A percentile compares a stretch with the other conserved stretches of the same genome.
Conservation (phyloP, 1,140 invertebrate species). For the Amyelois transitella region DNA sequence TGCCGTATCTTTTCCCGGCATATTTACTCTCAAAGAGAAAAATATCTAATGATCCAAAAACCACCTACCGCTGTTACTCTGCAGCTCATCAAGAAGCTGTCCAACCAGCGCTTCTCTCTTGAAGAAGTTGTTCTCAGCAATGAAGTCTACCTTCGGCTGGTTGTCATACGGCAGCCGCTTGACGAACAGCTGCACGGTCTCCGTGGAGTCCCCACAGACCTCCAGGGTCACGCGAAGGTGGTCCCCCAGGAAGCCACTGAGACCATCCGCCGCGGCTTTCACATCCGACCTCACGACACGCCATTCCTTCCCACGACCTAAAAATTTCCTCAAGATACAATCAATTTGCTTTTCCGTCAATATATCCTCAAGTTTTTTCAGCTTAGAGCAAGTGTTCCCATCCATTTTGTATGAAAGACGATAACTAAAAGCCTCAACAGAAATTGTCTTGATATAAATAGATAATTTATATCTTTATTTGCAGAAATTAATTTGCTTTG, state of each 20-base stretch:
- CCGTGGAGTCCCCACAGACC: not conserved
- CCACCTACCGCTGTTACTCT: not conserved
- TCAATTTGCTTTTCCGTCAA: constrained; percentile 36
- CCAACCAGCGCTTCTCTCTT: constrained; percentile 36
- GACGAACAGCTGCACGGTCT: not conserved
- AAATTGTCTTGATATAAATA: too few relatives aligned
- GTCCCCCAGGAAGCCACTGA: constrained; percentile 49
- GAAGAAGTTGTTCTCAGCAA: constrained; percentile 33
- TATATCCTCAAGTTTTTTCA: constrained; percentile 14
- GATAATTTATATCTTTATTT: too few relatives aligned
- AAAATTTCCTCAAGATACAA: constrained; percentile 18
- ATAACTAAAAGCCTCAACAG: too few relatives aligned
- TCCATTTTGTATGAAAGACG: not conserved
- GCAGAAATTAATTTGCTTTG: too few relatives aligned
- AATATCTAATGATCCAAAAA: not conserved
- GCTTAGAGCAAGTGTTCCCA: not conserved
- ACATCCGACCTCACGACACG: constrained; percentile 24
- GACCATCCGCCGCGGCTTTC: constrained; percentile 28
- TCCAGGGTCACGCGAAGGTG: constrained; percentile 36
- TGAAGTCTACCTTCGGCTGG: constrained; percentile 36
- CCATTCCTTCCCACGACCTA: constrained; percentile 10
- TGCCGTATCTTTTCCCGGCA: too few relatives aligned
- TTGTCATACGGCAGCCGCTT: not conserved
- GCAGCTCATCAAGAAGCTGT: constrained; percentile 35
- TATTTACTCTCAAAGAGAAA: too few relatives aligned